Conservation (phyloP, 1,140 invertebrate genomes). For the Lordiphosa mommai region DNA sequence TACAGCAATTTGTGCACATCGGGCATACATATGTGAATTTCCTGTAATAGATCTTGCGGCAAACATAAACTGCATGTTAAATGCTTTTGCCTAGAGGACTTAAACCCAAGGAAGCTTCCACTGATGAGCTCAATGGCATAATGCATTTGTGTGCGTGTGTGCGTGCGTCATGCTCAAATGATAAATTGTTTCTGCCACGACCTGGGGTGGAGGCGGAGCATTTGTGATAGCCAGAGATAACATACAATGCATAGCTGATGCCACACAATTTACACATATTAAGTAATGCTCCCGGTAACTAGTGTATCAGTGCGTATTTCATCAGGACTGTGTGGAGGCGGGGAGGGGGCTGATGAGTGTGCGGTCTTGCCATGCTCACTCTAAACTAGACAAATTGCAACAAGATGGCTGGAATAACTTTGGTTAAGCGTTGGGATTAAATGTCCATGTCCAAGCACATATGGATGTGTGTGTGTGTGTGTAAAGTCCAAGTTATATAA, state of each 20-base stretch:
- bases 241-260: constrained; percentile 74
- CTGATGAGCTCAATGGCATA: constrained; percentile 49
- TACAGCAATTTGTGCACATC: constrained; percentile 9
- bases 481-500: no score
- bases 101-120: constrained; percentile 17
- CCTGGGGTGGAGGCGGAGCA: constrained; percentile 13
- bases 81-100: constrained; percentile 63
- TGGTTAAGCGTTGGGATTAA: constrained; percentile 32
- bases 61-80: constrained; percentile 77
- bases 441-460: constrained; percentile 9
- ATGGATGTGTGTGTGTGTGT: background rate
- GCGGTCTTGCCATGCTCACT: constrained; percentile 24
- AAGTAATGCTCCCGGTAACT: constrained; percentile 72
- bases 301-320: constrained; percentile 44
- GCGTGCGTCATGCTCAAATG: constrained; percentile 74
- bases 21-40: constrained; percentile 13
- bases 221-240: constrained; percentile 63
- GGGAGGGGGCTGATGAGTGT: constrained; percentile 23
- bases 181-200: constrained; percentile 65
- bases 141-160: constrained; percentile 48
- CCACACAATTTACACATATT: constrained; percentile 77
- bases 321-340: constrained; percentile 6
- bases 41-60: constrained; percentile 66
- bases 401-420: constrained; percentile 45
- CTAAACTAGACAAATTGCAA: constrained; percentile 62